Evolutionary conservation across 1,140 invertebrate genomes (phyloP).

Genomic region (Euwallacea fornicatus): DNA sequence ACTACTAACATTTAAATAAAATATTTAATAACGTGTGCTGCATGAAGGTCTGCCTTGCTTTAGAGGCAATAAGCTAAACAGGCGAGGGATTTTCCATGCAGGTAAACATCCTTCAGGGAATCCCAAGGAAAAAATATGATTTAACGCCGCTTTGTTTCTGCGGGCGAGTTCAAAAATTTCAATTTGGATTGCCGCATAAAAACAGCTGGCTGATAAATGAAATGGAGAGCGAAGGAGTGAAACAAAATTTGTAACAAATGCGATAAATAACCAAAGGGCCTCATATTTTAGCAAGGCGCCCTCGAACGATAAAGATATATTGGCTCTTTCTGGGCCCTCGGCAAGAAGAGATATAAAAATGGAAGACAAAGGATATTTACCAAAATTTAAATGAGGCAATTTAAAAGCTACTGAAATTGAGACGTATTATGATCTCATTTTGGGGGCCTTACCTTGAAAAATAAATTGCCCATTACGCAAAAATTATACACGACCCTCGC

Average conservation of each 20-base stretch:
- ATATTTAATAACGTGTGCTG: conserved; percentile 10
- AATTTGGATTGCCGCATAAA: too few relatives aligned
- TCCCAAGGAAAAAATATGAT: too few relatives aligned
- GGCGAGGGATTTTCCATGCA: background rate
- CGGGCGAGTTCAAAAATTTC: too few relatives aligned
- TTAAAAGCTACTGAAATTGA: conserved; percentile 17
- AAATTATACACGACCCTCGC: conserved; percentile 26
- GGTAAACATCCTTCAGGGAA: background rate
- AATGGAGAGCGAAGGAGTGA: too few relatives aligned
- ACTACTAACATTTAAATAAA: conserved; percentile 14
- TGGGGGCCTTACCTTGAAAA: conserved; percentile 22
- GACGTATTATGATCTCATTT: conserved; percentile 35
- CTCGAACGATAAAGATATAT: conserved; percentile 24
- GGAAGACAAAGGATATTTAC: conserved; percentile 34
- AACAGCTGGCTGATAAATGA: too few relatives aligned
- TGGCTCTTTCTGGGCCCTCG: background rate
- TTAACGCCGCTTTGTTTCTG: too few relatives aligned
- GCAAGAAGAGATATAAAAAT: conserved; percentile 25
- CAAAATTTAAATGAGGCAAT: conserved; percentile 35
- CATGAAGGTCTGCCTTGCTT: conserved; percentile 1
- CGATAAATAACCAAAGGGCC: conserved; percentile 6
- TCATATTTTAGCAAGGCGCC: conserved; percentile 15
- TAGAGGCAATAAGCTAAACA: conserved; percentile 7
- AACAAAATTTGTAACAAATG: conserved; percentile 19
- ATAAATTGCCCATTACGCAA: conserved; percentile 34